Evolutionary conservation across 1,140 invertebrate genomes (phyloP), one percentile per base, ranked within the genome.

Genomic region (Lysiphlebus fabarum): DNA sequence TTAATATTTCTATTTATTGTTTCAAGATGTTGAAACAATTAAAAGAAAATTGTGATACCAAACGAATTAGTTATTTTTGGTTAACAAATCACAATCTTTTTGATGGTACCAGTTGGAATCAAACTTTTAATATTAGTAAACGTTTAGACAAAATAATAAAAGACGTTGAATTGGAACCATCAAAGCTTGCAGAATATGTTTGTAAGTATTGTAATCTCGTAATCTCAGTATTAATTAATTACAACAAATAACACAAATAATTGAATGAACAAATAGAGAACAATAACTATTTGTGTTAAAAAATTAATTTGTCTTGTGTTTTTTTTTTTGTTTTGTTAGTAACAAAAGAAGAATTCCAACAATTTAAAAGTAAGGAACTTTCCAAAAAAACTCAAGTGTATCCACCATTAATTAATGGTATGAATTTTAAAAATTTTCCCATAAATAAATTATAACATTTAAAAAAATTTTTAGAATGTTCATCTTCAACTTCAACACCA

Each of bases 21-120:
- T 62, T 65, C 8, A 40, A 74, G 71, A 71, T 74, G 70, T 49
- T 75, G 11, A 45, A 56, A 44, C 59, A 62, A 53, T 44, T 73
- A 33, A n/a, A 37, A 6, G 9, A 62, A 4, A 62, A 57, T 44
- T 64, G 59, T 9, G 1, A 48, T 0, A 26, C 42, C 1, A 0
- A 48, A 0, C 10, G 4, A 1, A 50, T 75, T 43, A 7, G 6
- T 2, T 67, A 59, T 47, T 73, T 60, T 59, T 75, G 71, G 70
- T 53, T 68, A 33, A 0, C 48, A 7, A 6, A 47, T 1, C 33
- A 61, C 7, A 73, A 75, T 66, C 61, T 75, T 56, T 51, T 75
- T 6, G 48, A 34, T 0, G 67, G 48, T 12, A 64, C 67, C 1
- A n/a, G 1, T 0, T 0, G 0, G 6, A 0, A 0, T 0, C 38